Conservation (phyloP, 2,113 vertebrate species). For the Chlorocebus sabaeus region DNA sequence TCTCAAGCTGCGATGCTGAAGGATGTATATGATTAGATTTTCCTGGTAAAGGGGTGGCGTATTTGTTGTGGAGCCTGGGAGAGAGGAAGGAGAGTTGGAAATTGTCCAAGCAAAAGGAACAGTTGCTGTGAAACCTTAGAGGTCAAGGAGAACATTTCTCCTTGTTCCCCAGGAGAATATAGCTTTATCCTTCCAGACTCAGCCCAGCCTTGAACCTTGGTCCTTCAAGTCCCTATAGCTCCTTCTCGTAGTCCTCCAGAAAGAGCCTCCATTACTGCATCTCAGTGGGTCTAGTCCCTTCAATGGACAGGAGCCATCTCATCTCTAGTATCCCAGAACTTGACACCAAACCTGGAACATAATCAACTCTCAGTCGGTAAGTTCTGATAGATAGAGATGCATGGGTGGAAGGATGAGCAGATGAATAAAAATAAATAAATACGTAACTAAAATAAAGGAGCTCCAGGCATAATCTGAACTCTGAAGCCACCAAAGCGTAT, state of each 20-base stretch:
- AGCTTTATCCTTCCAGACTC: neutral
- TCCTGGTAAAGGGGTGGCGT: neutral
- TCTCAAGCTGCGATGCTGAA: neutral
- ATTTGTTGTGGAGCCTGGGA: accelerated
- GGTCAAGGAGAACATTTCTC: neutral
- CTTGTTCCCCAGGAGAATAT: neutral
- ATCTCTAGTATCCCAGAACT: neutral
- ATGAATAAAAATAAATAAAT: neutral
- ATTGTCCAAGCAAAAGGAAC: neutral
- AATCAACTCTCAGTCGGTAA: neutral
- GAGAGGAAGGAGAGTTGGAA: neutral
- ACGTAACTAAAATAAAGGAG: accelerated
- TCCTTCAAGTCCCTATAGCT: neutral
- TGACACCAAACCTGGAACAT: neutral
- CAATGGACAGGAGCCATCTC: neutral
- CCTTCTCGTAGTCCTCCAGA: neutral
- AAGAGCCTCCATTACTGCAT: neutral
- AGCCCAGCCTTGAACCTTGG: neutral
- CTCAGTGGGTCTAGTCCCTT: neutral
- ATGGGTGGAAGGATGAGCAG: neutral
- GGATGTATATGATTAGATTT: neutral
- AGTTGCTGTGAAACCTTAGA: neutral
- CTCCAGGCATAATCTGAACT: neutral
- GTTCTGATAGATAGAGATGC: neutral
- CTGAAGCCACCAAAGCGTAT: neutral